Conservation (phyloP, 2,888 invertebrate genomes). For the Lottia scabra region DNA sequence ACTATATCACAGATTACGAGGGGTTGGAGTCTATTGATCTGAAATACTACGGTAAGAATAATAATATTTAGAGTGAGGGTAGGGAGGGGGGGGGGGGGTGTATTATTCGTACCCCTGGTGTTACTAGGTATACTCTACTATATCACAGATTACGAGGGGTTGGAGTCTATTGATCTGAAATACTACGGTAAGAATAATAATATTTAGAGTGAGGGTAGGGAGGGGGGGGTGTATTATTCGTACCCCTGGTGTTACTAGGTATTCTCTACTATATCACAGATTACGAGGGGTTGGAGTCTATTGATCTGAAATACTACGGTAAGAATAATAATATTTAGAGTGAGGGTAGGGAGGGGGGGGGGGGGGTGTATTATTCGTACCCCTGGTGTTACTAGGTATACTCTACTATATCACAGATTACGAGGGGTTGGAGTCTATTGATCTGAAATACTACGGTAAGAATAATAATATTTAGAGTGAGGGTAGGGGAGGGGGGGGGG, state of each 20-base stretch:
- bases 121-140: conserved; percentile 45
- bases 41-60: conserved; percentile 49
- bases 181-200: conserved; percentile 47
- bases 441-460: conserved; percentile 57
- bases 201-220: too few relatives aligned
- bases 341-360: too few relatives aligned
- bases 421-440: conserved; percentile 38
- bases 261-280: conserved; percentile 40
- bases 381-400: conserved; percentile 49
- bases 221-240: conserved; percentile 42
- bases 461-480: too few relatives aligned
- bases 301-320: conserved; percentile 58
- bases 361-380: conserved; percentile 44
- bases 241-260: conserved; percentile 52
- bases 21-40: conserved; percentile 46
- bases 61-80: background rate
- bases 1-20: conserved; percentile 35
- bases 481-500: conserved; percentile 12
- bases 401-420: conserved; percentile 39
- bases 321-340: conserved; percentile 11
- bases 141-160: conserved; percentile 33
- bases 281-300: conserved; percentile 34
- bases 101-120: conserved; percentile 50
- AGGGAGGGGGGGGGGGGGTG: too few relatives aligned
- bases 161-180: conserved; percentile 47